phyloP scores from a whole-genome alignment of 2,113 vertebrate genomes.

The Lepus europaeus region DNA sequence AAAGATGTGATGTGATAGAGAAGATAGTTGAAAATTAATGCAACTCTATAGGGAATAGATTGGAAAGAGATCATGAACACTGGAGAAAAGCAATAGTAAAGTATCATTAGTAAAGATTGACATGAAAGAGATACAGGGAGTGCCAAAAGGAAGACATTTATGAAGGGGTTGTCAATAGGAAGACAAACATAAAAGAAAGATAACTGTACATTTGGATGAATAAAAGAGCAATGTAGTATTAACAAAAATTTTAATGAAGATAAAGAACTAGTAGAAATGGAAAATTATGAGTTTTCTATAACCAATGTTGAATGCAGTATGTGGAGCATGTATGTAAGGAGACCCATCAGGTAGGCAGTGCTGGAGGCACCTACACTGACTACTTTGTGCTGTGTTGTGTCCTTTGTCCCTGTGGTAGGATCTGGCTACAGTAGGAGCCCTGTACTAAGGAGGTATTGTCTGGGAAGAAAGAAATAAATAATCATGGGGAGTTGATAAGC shows the following conservation, averaged over 20 bases:
- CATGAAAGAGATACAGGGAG: neutral
- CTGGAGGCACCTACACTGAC: neutral
- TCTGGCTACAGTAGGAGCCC: neutral
- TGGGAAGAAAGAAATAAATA: neutral
- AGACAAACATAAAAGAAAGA: neutral
- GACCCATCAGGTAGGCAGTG: neutral
- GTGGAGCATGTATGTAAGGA: neutral
- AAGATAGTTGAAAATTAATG: neutral
- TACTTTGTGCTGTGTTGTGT: neutral
- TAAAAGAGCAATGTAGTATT: neutral
- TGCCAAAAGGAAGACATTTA: no score
- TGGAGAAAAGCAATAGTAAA: neutral
- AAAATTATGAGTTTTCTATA: neutral
- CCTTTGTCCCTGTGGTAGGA: neutral
- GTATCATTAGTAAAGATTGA: neutral
- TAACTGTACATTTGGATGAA: neutral
- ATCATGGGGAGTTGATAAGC: neutral
- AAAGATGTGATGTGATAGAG: neutral
- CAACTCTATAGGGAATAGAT: neutral
- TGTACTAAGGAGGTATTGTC: neutral
- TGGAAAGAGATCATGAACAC: neutral
- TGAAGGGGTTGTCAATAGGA: no score
- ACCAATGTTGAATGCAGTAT: neutral
- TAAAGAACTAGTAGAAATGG: neutral
- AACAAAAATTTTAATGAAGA: neutral